Evolutionary conservation across 30 jellyfish, hydroid and myxozoan species (phyloP), one percentile per base, ranked within the genome.

Genomic region (Chrysaora quinquecirrha): DNA sequence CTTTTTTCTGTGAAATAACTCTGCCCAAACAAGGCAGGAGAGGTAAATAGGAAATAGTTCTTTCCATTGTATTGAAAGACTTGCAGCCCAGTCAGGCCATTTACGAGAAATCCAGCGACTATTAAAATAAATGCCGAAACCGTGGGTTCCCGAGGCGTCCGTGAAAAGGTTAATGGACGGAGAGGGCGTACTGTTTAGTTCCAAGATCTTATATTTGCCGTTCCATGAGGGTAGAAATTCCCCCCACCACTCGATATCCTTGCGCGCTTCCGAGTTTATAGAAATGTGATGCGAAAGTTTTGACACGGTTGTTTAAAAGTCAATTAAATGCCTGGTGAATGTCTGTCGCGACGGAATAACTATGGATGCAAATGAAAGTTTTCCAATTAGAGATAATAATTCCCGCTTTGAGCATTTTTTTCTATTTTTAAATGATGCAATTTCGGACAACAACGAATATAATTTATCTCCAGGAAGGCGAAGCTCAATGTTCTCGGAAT

Each of bases 141-240:
- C 58, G 16, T 16, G 16, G 9, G 58, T 6, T 43, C 58, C 58
- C 9, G 58, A 43, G 58, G 58, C 58, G 58, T 43, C 58, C 12
- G 58, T 43, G 16, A 6, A 43, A 9, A 43, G 16, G 9, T 43
- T 9, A 6, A 43, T 6, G 58, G 9, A 9, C 12, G 58, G 58
- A 16, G 58, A 6, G 9, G 16, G 58, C 12, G 12, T 43, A 16
- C 12, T 43, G 58, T 43, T 43, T 9, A 6, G 72, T 6, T 60
- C 72, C 6, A 25, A 22, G 72, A 60, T 60, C 12, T n/a, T 60
- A 20, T 21, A 60, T 60, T 21, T 60, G 11, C 32, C 32, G n/a
- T 60, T 60, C 72, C 72, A 60, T 25, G 72, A 4, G 9, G 72
- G 72, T 21, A 60, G 23, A 20, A 60, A 60, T 9, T 60, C 72